Percentiles rank a stretch among this genome's conserved stretches.
phyloP scores from a whole-genome alignment of 1,140 invertebrate species.

The Anagrus nilaparvatae region DNA sequence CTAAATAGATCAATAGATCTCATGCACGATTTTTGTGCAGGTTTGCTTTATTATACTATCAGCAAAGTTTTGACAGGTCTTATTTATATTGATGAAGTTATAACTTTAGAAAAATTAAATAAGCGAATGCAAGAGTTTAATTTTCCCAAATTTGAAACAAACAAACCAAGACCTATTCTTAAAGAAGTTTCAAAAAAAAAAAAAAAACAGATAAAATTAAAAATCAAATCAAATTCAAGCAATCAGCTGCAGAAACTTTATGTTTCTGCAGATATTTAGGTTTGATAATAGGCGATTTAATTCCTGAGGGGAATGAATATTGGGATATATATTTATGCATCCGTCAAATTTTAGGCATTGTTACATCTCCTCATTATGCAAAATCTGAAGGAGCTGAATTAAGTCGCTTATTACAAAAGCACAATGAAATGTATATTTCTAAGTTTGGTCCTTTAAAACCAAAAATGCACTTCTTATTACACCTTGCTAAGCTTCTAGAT shows the following conservation, averaged over 20 bases:
- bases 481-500: slow-evolving; percentile 10
- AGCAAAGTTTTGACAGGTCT: slow-evolving; percentile 11
- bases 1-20: slow-evolving; percentile 15
- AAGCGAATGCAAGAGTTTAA: slow-evolving; percentile 12
- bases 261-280: slow-evolving; percentile 16
- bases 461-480: slow-evolving; percentile 14
- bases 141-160: slow-evolving; percentile 10
- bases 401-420: slow-evolving; percentile 5
- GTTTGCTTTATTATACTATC: slow-evolving; percentile 11
- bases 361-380: slow-evolving; percentile 8
- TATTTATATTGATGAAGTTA: slow-evolving; percentile 11
- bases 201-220: slow-evolving; percentile 8
- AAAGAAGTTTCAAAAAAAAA: slow-evolving; percentile 2
- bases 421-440: slow-evolving; percentile 11
- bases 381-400: slow-evolving; percentile 4
- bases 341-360: slow-evolving; percentile 13
- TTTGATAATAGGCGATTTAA: slow-evolving; percentile 14
- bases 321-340: slow-evolving; percentile 14
- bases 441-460: slow-evolving; percentile 13
- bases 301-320: slow-evolving; percentile 2
- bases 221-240: slow-evolving; percentile 15
- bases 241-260: slow-evolving; percentile 17
- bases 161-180: slow-evolving; percentile 13
- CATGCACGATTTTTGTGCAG: slow-evolving; percentile 15
- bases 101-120: slow-evolving; percentile 13